Conservation (phyloP, 2,797 vertebrate genomes). For the Dendrocincla tyrannina region DNA sequence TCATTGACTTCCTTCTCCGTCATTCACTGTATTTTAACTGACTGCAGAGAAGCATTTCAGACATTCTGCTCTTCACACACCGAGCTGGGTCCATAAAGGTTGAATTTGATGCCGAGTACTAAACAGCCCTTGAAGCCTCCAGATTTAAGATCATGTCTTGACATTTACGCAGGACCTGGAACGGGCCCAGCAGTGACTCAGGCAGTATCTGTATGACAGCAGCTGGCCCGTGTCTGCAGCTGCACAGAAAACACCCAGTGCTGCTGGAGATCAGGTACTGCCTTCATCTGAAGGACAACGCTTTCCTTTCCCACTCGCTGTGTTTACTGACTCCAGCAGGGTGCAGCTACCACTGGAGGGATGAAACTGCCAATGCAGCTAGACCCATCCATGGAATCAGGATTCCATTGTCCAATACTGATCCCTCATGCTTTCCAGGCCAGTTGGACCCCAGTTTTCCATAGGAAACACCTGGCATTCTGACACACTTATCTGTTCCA, state of each 20-base stretch:
- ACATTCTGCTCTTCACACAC: background rate
- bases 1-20: constrained; percentile 12
- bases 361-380: background rate
- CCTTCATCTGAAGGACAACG: background rate
- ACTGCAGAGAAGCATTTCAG: background rate
- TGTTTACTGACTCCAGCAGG: background rate
- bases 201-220: background rate
- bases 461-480: background rate
- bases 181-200: background rate
- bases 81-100: background rate
- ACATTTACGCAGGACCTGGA: background rate
- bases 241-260: background rate
- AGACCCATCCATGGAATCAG: background rate
- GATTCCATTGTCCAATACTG: background rate
- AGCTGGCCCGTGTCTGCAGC: background rate
- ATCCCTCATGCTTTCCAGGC: background rate
- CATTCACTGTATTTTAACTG: background rate
- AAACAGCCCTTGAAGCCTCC: background rate
- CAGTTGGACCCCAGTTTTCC: background rate
- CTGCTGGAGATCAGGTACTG: background rate
- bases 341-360: background rate
- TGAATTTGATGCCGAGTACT: background rate
- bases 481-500: background rate
- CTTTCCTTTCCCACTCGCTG: background rate
- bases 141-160: background rate